Evolutionary conservation across 1,140 invertebrate species (phyloP).

Genomic region (Philopotamus ludificatus): DNA sequence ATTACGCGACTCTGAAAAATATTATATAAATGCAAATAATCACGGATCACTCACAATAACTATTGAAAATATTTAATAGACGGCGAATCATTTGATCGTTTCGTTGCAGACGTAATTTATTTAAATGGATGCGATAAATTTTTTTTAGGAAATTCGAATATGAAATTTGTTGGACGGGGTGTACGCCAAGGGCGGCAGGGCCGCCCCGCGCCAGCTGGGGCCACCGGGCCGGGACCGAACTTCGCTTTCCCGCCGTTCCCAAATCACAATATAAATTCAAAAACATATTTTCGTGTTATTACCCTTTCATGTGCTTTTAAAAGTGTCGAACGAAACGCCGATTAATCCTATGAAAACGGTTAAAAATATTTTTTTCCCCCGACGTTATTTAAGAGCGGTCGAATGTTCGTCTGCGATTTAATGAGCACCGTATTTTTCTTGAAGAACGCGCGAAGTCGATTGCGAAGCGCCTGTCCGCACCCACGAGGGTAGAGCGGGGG

Average conservation of each 20-base stretch:
- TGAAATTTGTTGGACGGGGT: background rate
- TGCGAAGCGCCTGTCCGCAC: background rate
- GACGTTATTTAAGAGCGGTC: background rate
- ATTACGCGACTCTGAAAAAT: too few species aligned
- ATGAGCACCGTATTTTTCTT: too few species aligned
- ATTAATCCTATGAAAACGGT: background rate
- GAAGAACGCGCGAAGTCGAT: too few species aligned
- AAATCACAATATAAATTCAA: conserved; percentile 36
- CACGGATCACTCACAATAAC: too few species aligned
- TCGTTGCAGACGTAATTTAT: too few species aligned
- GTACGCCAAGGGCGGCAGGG: conserved; percentile 4
- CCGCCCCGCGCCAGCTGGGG: conserved; percentile 20
- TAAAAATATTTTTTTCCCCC: conserved; percentile 1
- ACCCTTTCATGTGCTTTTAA: conserved; percentile 17
- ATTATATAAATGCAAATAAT: too few species aligned
- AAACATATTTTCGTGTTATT: conserved; percentile 30
- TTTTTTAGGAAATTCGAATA: too few species aligned
- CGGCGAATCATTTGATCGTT: too few species aligned
- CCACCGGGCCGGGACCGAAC: conserved; percentile 26
- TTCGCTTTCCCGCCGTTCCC: conserved; percentile 28
- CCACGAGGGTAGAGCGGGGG: background rate
- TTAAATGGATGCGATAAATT: too few species aligned
- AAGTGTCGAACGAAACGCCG: background rate
- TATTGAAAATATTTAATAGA: too few species aligned
- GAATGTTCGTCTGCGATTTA: background rate